Evolutionary conservation across 2,113 vertebrate genomes (phyloP), one percentile per base, ranked within the genome.

Genomic region (Saguinus imperator): DNA sequence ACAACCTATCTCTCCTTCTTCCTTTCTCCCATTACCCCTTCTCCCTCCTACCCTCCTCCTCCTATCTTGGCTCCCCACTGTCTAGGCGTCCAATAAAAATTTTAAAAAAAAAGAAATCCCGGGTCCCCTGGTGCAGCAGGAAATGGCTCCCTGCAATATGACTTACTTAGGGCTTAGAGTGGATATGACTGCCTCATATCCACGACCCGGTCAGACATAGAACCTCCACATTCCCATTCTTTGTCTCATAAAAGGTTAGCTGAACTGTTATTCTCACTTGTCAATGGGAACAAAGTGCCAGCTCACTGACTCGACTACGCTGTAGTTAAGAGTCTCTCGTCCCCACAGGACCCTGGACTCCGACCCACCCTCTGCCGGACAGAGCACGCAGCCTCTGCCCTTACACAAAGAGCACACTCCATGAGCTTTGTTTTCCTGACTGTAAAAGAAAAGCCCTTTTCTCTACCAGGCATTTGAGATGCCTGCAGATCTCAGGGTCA

Each of bases 221-320:
- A 58, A 2, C 18, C n/a, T 45, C 17, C 45, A 25, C n/a, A 3
- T 48, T 35, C 12, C 48, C 25, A 3, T 8, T 17, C 29, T 17
- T 25, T 4, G 40, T 48, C 13, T n/a, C 14, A 1, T 20, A 43
- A 91, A 11, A 27, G 18, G 4, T 29, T 3, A 32, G 45, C 50
- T 61, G 11, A 8, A 0, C 3, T 0, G 6, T 5, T 27, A 0
- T 8, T 13, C 48, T 12, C 40, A 9, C 12, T 0, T 11, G 37
- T 7, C 57, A 64, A 13, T 35, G 20, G 21, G n/a, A 35, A 29
- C 32, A 7, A 17, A 45, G 8, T 8, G 40, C 23, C 7, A 17
- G 23, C 72, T 29, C 0, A 20, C 50, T 27, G 35, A 50, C 27
- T 7, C 2, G 35, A 4, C 12, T 4, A 1, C 40, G 1, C 8